Evolutionary conservation across 2,113 vertebrate genomes (phyloP).

Genomic region (Bubo blakistoni): DNA sequence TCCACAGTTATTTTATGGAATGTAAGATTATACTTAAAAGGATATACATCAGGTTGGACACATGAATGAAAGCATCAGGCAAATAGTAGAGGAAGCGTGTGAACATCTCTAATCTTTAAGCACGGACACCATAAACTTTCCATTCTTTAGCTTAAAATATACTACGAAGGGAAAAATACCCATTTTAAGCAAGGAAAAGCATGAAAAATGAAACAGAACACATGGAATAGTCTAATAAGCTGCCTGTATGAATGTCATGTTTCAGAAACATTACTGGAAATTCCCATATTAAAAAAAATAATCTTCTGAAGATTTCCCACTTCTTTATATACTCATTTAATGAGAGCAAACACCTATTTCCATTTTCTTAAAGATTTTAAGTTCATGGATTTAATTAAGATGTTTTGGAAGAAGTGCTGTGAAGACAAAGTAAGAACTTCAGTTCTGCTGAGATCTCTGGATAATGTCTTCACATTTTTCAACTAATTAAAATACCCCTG

Average conservation of each 20-base stretch:
- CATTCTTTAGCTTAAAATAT: not conserved
- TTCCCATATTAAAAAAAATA: not conserved
- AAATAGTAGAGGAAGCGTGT: fast-evolving
- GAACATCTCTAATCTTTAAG: not conserved
- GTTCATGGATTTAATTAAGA: not conserved
- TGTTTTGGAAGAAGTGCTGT: not conserved
- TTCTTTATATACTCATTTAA: not conserved
- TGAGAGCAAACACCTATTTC: not conserved
- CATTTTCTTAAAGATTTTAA: not conserved
- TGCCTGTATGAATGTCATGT: not conserved
- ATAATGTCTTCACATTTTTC: not conserved
- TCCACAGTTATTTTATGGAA: not conserved
- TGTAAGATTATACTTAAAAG: not conserved
- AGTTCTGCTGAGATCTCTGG: not conserved
- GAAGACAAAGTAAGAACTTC: not conserved
- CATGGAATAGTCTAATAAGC: not conserved
- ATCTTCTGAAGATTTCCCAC: not conserved
- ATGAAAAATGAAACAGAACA: not conserved
- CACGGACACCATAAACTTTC: not conserved
- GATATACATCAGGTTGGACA: not conserved
- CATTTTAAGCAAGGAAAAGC: not conserved
- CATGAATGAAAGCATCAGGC: not conserved
- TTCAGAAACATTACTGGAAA: not conserved
- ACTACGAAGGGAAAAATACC: not conserved
- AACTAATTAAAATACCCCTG: not conserved